phyloP scores from a whole-genome alignment of 2,888 invertebrate species.

The Drosophila bunnanda region DNA sequence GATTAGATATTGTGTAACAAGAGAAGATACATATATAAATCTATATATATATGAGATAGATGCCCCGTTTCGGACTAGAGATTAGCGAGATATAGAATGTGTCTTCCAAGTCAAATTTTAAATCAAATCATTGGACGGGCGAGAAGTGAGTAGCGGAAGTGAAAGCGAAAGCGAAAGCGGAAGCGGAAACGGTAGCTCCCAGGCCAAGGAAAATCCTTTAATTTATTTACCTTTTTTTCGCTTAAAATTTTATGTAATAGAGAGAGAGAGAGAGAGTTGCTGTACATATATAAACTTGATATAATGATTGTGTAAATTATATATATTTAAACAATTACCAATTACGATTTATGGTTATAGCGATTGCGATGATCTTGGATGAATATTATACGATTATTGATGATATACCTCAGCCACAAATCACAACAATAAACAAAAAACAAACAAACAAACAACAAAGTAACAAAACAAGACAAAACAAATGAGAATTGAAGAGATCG shows the following conservation, averaged over 20 bases:
- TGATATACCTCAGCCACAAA: slow-evolving; percentile 60
- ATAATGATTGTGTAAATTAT: slow-evolving; percentile 36
- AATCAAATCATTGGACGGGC: slow-evolving; percentile 1
- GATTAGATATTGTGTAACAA: neutral
- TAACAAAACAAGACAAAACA: slow-evolving; percentile 14
- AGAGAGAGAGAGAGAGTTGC: too few species aligned
- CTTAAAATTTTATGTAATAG: slow-evolving; percentile 12
- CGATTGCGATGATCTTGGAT: slow-evolving; percentile 36
- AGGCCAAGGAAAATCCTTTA: slow-evolving; percentile 1
- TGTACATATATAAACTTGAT: slow-evolving; percentile 45
- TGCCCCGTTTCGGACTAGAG: slow-evolving; percentile 5
- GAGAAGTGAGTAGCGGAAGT: neutral
- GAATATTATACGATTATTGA: slow-evolving; percentile 42
- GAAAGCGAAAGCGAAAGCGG: too few species aligned
- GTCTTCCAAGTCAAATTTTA: slow-evolving; percentile 13
- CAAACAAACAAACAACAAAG: slow-evolving; percentile 26
- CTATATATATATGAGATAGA: neutral
- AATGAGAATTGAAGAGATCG: slow-evolving; percentile 3
- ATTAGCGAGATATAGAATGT: slow-evolving; percentile 2
- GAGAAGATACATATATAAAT: too few species aligned
- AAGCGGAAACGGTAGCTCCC: neutral
- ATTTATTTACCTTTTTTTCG: slow-evolving; percentile 2
- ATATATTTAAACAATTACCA: slow-evolving; percentile 18
- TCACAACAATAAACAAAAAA: slow-evolving; percentile 27
- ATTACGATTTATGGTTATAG: slow-evolving; percentile 19